These are phyloP conservation scores for Takifugu rubripes DNA, from an alignment of 2,797 vertebrate species.

Conservation along the genomic window DNA sequence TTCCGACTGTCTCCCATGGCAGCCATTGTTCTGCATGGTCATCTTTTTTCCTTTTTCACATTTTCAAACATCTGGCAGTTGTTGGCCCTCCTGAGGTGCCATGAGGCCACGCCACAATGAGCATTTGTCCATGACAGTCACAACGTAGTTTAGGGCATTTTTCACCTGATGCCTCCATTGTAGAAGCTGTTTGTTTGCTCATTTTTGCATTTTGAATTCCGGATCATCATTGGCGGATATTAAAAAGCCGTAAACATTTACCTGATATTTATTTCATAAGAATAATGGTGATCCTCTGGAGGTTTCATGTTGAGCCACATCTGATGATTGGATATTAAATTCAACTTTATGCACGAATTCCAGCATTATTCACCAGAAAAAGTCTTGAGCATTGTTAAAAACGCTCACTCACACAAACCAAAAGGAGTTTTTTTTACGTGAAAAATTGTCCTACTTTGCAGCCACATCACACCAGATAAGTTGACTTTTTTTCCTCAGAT, in stretches of 20 bases:
- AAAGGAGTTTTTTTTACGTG: too few species aligned
- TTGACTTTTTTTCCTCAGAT: too few species aligned
- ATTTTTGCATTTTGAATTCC: neutral
- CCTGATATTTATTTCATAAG: too few species aligned
- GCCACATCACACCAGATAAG: too few species aligned
- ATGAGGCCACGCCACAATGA: conserved; percentile 49
- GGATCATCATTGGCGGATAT: neutral
- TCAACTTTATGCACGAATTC: too few species aligned
- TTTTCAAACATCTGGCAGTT: conserved; percentile 60
- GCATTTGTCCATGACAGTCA: conserved; percentile 45
- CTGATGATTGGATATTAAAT: too few species aligned
- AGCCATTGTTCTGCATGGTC: conserved; percentile 58
- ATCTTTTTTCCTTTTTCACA: conserved; percentile 56
- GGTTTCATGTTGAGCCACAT: too few species aligned
- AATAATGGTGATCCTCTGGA: too few species aligned
- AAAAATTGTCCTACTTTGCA: too few species aligned
- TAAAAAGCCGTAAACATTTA: neutral
- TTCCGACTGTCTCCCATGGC: conserved; percentile 54
- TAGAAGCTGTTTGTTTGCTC: neutral
- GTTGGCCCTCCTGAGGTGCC: conserved; percentile 58
- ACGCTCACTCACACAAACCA: too few species aligned
- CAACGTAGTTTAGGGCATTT: conserved; percentile 24
- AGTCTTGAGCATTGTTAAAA: too few species aligned
- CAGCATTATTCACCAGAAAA: too few species aligned
- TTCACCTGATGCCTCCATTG: conserved; percentile 63